Conservation (phyloP, 37 sponge, comb jelly and placozoan genomes). For the Cliona cf. orientalis region DNA sequence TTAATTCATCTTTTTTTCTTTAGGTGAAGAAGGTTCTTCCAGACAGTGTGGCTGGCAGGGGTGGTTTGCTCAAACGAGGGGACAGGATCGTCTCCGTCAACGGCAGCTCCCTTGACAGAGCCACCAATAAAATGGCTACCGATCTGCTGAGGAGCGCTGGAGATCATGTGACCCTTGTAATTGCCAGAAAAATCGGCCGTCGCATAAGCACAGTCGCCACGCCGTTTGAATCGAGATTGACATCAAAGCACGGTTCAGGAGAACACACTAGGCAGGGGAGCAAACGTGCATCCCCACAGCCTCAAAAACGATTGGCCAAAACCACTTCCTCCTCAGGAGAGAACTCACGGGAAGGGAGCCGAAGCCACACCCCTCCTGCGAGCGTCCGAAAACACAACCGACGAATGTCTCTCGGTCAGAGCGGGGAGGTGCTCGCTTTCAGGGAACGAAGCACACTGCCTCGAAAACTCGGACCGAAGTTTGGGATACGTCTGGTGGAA, state of each 20-base stretch:
- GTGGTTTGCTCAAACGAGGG: slow-evolving; percentile 57
- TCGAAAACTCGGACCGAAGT: slow-evolving; percentile 6
- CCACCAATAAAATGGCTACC: slow-evolving; percentile 47
- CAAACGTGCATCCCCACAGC: background rate
- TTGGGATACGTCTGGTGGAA: slow-evolving; percentile 62
- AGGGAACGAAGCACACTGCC: slow-evolving; percentile 7
- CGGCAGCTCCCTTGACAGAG: slow-evolving; percentile 36
- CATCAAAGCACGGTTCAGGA: slow-evolving; percentile 28
- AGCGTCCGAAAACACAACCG: background rate
- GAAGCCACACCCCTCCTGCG: background rate
- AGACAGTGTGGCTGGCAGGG: slow-evolving; percentile 45
- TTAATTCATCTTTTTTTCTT: background rate
- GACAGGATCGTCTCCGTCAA: slow-evolving; percentile 77
- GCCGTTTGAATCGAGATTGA: slow-evolving; percentile 14
- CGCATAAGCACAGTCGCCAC: slow-evolving; percentile 16
- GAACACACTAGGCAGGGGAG: slow-evolving; percentile 2
- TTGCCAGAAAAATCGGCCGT: slow-evolving; percentile 46
- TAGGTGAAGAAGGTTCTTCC: slow-evolving; percentile 69
- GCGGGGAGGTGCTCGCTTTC: slow-evolving; percentile 1
- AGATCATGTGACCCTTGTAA: slow-evolving; percentile 44
- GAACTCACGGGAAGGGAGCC: slow-evolving; percentile 8
- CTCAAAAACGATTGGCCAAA: background rate
- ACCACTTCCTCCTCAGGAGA: slow-evolving; percentile 7
- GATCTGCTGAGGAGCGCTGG: slow-evolving; percentile 58
- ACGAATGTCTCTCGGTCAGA: background rate